Evolutionary conservation across 2,113 vertebrate species (phyloP), one percentile per base, ranked within the genome.

Genomic region (Channa maculata): DNA sequence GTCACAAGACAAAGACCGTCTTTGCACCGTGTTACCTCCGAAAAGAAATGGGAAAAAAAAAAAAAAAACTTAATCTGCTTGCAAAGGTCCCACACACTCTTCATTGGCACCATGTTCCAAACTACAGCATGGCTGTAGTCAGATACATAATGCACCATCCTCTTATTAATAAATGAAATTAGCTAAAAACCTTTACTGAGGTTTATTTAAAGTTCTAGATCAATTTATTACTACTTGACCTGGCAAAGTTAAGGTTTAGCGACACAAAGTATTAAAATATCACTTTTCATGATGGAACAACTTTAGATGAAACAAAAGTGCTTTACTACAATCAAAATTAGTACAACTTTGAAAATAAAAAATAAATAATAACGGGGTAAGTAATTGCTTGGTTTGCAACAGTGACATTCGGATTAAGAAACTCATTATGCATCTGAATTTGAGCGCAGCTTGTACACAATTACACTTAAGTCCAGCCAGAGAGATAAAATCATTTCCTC

Each of bases 321-420:
- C 1, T 89, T 68, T 75, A 65, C 72, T 79, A 73, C 84, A 92
- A 92, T 53, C 84, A 74, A 84, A 76, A 86, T 92, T 86, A 87
- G 90, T 82, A 79, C 82, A 84, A 76, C 88, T 92, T 93, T 91
- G 79, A 43, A 36, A 89, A 39, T 24, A 24, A 24, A 24, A 24
- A 24, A 24, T 1, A 24, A 91, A 91, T 94, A 83, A 85, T 88
- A 90, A 77, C 73, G 0, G 64, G 79, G 88, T 38, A 86, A 92
- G 92, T 93, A 95, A 94, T 94, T 96, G 89, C 93, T 88, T 41
- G 89, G 87, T 88, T 95, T 93, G 88, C 94, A 93, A 94, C 93
- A 92, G 86, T 88, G 86, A 94, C 91, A 90, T 92, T 90, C 76
- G 89, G 91, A 96, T 96, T 96, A 95, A 87, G 85, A 81, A 95